Evolutionary conservation across 2,888 invertebrate species (phyloP), one percentile per base, ranked within the genome.

Genomic region (Apodemia mormo): DNA sequence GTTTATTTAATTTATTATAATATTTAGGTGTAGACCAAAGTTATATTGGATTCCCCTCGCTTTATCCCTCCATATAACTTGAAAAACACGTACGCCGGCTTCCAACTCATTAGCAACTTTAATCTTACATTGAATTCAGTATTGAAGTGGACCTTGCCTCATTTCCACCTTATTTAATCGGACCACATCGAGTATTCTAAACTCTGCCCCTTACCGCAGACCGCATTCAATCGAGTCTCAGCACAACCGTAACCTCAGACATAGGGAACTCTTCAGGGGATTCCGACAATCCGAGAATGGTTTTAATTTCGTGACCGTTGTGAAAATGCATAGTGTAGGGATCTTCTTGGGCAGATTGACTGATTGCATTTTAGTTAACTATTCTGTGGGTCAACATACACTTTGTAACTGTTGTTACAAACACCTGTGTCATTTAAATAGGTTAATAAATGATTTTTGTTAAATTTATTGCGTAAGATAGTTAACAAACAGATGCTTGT

Each of bases 181-280:
- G 75, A 83, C 83, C 80, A 75, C 82, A 82, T 73, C 73, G 75
- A 76, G 79, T 76, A 77, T 80, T 80, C 79, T 80, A 77, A 75
- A 74, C 75, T 75, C 70, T 29, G 68, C 69, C 73, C 74, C 78
- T 80, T 79, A 80, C 85, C 83, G 72, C 88, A 84, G 81, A 87
- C 90, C 89, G 80, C 89, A 90, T 89, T 87, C 88, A 89, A 89
- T 88, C 87, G 85, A 70, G 76, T 75, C 79, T 49, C 78, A 78
- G 75, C 76, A 78, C 67, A 73, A 72, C 84, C 84, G 84, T 81
- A 84, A 82, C 85, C 87, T 85, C 85, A 85, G 84, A 79, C 78
- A 75, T 76, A 75, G 77, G 76, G 76, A 77, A 81, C 82, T 83
- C 85, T 84, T 83, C 77, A 77, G 85, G 84, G 86, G 85, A 84